Conservation (phyloP, 2,888 invertebrate genomes). For the Papilio elwesi region DNA sequence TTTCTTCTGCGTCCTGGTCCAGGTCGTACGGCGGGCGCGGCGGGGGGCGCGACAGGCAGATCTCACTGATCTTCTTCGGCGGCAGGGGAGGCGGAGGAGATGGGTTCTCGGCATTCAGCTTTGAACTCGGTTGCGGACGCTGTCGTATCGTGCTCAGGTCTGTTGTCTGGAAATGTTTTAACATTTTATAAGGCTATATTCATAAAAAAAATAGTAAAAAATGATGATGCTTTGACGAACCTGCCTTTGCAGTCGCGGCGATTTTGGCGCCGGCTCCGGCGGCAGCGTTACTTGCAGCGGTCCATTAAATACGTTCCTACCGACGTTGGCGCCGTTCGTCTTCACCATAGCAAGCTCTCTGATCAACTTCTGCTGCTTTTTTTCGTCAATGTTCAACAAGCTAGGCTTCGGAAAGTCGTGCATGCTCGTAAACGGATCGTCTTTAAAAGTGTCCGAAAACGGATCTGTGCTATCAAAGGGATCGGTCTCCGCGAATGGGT, state of each 20-base stretch:
- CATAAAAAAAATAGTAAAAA: neutral
- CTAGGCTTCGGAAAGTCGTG: slow-evolving; percentile 70
- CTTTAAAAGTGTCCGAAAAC: slow-evolving; percentile 85
- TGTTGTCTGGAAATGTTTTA: slow-evolving; percentile 53
- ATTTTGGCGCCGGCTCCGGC: slow-evolving; percentile 83
- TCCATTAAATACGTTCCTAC: slow-evolving; percentile 83
- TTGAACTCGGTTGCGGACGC: slow-evolving; percentile 60
- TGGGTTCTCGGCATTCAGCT: slow-evolving; percentile 64
- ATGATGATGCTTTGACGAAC: slow-evolving; percentile 47
- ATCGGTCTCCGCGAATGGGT: slow-evolving; percentile 88
- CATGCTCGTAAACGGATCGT: slow-evolving; percentile 85
- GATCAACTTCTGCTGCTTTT: slow-evolving; percentile 58
- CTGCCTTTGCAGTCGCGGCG: slow-evolving; percentile 72
- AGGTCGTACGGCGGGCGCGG: slow-evolving; percentile 86
- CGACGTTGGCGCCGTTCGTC: slow-evolving; percentile 51
- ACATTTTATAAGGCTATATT: neutral
- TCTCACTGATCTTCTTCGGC: slow-evolving; percentile 75
- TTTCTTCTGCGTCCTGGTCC: slow-evolving; percentile 50
- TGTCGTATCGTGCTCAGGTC: slow-evolving; percentile 66
- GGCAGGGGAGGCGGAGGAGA: slow-evolving; percentile 88
- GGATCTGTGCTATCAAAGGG: slow-evolving; percentile 89
- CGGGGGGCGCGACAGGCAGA: slow-evolving; percentile 77
- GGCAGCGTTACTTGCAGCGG: slow-evolving; percentile 88
- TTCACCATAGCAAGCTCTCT: slow-evolving; percentile 55
- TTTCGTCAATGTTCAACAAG: slow-evolving; percentile 59